Evolutionary conservation across 2,888 invertebrate species (phyloP).

Genomic region (Acanthococcus lagerstroemiae): DNA sequence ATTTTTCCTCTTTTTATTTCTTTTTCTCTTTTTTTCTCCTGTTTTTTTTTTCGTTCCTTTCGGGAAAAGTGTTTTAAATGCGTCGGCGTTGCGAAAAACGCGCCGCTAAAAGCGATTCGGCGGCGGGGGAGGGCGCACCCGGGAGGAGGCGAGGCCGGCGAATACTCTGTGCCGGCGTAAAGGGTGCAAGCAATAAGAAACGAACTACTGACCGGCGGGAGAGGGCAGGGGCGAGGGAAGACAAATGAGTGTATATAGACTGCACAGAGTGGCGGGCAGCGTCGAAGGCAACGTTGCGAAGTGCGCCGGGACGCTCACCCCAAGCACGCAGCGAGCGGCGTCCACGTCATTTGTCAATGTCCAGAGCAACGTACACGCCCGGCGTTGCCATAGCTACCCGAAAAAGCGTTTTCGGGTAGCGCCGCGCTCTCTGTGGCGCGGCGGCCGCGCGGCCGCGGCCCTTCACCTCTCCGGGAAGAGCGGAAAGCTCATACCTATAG

Average conservation of each 20-base stretch:
- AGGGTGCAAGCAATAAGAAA: constrained; percentile 13
- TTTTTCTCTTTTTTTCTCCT: background rate
- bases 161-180: constrained; percentile 3
- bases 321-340: constrained; percentile 22
- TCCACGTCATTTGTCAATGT: constrained; percentile 32
- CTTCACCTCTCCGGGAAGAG: background rate
- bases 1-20: background rate
- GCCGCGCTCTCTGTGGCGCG: too few species aligned
- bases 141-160: background rate
- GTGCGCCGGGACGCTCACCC: constrained; percentile 29
- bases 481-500: constrained; percentile 14
- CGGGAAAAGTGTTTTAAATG: constrained; percentile 15
- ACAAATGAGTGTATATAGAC: constrained; percentile 22
- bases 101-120: constrained; percentile 1
- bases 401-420: too few species aligned
- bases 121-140: background rate
- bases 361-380: constrained; percentile 32
- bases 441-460: background rate
- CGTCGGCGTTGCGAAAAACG: constrained; percentile 15
- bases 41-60: background rate
- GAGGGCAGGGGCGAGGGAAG: constrained; percentile 3
- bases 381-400: constrained; percentile 29
- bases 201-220: too few species aligned
- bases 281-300: constrained; percentile 8
- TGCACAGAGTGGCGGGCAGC: background rate